These are phyloP conservation scores for Drosophila watanabei DNA, from an alignment of 1,140 invertebrate genomes.

Conservation along the genomic window DNA sequence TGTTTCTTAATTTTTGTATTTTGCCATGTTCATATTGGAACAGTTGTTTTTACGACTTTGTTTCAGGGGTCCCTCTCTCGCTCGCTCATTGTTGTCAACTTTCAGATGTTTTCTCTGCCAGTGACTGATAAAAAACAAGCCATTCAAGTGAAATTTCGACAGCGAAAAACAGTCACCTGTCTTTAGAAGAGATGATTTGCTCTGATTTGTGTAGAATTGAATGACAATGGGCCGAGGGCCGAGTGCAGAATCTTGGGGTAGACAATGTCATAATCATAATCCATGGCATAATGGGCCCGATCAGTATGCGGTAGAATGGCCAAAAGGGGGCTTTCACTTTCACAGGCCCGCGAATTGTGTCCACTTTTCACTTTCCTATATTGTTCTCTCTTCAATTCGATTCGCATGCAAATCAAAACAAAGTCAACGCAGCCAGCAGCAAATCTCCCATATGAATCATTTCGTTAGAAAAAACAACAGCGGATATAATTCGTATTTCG, in stretches of 20 bases:
- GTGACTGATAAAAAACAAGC: constrained; percentile 38
- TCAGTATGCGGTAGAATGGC: constrained; percentile 33
- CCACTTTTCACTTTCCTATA: constrained; percentile 62
- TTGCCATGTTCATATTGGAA: constrained; percentile 67
- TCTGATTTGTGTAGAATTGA: constrained; percentile 38
- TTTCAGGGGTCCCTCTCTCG: constrained; percentile 18
- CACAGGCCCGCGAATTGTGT: constrained; percentile 31
- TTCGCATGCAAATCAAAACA: constrained; percentile 72
- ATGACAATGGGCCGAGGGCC: constrained; percentile 6
- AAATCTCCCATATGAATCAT: constrained; percentile 73
- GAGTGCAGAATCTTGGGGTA: constrained; percentile 19
- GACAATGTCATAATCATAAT: constrained; percentile 31
- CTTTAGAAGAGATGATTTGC: constrained; percentile 34
- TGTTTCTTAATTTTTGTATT: constrained; percentile 27
- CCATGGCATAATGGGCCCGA: constrained; percentile 30
- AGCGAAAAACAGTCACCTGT: constrained; percentile 21
- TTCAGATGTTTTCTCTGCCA: constrained; percentile 41
- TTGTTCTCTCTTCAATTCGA: constrained; percentile 63
- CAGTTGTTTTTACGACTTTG: constrained; percentile 68
- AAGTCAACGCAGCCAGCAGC: constrained; percentile 16
- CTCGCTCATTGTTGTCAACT: constrained; percentile 41
- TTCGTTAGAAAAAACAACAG: constrained; percentile 68
- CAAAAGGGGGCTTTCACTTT: constrained; percentile 66
- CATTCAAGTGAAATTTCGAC: constrained; percentile 37
- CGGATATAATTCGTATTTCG: constrained; percentile 47